Percentiles rank a stretch among this genome's conserved stretches.
Conservation (phyloP, 2,113 vertebrate species). For the Macrotus californicus region DNA sequence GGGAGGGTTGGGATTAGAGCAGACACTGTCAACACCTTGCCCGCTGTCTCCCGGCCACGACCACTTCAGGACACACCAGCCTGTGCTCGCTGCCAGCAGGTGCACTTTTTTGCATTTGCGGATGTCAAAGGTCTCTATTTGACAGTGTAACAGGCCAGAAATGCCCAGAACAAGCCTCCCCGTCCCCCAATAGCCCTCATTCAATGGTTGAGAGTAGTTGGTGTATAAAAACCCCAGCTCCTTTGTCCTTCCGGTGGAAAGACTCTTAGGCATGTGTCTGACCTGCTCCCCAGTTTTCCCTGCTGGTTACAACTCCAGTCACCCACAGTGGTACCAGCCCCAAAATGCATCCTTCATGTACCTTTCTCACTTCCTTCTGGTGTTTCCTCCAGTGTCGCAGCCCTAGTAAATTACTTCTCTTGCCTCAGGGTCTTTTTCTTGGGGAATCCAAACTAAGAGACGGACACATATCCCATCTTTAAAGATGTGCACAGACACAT, state of each 20-base stretch:
- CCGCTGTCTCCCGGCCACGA: not conserved
- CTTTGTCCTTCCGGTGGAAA: rapidly evolving
- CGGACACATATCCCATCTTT: not conserved
- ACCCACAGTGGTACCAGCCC: not conserved
- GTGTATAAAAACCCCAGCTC: not conserved
- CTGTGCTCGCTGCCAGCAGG: not conserved
- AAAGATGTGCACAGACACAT: not conserved
- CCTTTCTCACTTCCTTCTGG: not conserved
- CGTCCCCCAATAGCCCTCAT: not conserved
- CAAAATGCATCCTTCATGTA: not conserved
- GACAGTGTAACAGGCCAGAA: not conserved
- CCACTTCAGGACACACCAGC: not conserved
- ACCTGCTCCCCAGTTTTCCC: not conserved
- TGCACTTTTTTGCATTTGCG: not conserved
- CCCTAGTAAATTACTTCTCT: not conserved
- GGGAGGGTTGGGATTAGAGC: not conserved
- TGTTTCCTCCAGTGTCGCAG: not conserved
- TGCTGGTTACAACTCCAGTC: not conserved
- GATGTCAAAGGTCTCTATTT: not conserved
- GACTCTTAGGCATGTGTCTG: not conserved
- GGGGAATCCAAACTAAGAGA: not conserved
- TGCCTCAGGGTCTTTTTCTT: not conserved
- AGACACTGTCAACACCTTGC: not conserved
- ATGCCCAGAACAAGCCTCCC: not conserved
- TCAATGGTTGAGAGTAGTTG: not conserved